Base-by-base conservation (phyloP, 2,888 invertebrate genomes). In the Laothoe populi region DNA sequence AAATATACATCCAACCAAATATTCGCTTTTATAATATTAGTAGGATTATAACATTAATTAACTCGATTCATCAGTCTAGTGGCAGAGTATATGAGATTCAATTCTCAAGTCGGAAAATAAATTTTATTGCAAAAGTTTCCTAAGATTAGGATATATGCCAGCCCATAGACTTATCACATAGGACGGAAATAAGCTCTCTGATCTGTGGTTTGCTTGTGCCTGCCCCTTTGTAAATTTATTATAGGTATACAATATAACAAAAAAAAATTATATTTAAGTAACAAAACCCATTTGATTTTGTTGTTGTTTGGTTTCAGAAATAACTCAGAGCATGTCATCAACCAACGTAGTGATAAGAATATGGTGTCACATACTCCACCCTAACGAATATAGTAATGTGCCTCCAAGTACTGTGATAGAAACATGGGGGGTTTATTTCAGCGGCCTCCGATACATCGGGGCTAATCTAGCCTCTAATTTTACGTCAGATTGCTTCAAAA, bases 361-460 rank as follows among this genome's bases (percentile, higher is more conserved):
- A 71, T 93, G 93, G 93, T 87, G 92, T 75, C 93, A 92, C 67
- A 71, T 82, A 0, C 64, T 86, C 19, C 73, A 80, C 46, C 75
- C 77, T 1, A 73, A 67, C 26, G 80, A 83, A 0, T 74, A 77
- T 0, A 68, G 61, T 3, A 74, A 77, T 1, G 70, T 70, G 42
- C 70, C 78, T 0, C 89, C 91, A 57, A 95, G 96, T 77, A 87
- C 91, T 10, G 91, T 95, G 49, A 88, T 97, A 13, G 95, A 97
- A 73, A 95, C 96, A 1, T 98, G 97, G 97, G 96, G 96, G 1
- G 94, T 98, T 4, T 96, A 97, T 76, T 96, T 98, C 75, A 96
- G 96, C 63, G 98, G 98, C 0, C 92, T 98, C 13, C 93, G 96
- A 60, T 96, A 96, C 74, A 93, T 96, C 48, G 96, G 96, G 58